These are phyloP conservation scores for Brachionus sp. DNA, from an alignment of 1,140 invertebrate genomes.

Conservation along the genomic window DNA sequence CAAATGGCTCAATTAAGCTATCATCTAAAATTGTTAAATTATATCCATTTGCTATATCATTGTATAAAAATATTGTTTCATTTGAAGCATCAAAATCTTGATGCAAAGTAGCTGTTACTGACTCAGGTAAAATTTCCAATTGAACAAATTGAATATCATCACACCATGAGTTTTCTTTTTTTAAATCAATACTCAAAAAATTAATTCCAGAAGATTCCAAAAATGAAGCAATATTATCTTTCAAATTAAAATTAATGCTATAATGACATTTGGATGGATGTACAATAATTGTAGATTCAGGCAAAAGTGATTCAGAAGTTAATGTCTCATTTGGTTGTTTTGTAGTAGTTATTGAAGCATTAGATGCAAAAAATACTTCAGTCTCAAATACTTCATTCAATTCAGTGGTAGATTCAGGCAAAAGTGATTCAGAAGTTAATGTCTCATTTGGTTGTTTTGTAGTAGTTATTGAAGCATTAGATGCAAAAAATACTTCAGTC, in stretches of 20 bases:
- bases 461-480: neutral
- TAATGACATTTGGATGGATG: neutral
- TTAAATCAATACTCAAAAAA: neutral
- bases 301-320: neutral
- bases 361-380: neutral
- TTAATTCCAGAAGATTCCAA: neutral
- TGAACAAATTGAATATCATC: neutral
- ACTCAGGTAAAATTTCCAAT: neutral
- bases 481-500: neutral
- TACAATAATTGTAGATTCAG: neutral
- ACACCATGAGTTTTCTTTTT: neutral
- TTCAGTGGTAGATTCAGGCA: neutral
- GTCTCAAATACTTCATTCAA: neutral
- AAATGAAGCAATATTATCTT: neutral
- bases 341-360: too few relatives aligned
- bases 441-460: neutral
- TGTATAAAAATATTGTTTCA: neutral
- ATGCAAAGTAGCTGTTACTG: neutral
- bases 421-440: too few relatives aligned
- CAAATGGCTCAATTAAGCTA: conserved; percentile 8
- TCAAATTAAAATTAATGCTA: neutral
- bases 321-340: too few relatives aligned
- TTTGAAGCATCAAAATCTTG: neutral
- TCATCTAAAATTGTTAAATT: neutral
- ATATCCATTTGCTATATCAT: neutral